phyloP scores from a whole-genome alignment of 2,888 invertebrate genomes.

The Pyrochroa serraticornis region DNA sequence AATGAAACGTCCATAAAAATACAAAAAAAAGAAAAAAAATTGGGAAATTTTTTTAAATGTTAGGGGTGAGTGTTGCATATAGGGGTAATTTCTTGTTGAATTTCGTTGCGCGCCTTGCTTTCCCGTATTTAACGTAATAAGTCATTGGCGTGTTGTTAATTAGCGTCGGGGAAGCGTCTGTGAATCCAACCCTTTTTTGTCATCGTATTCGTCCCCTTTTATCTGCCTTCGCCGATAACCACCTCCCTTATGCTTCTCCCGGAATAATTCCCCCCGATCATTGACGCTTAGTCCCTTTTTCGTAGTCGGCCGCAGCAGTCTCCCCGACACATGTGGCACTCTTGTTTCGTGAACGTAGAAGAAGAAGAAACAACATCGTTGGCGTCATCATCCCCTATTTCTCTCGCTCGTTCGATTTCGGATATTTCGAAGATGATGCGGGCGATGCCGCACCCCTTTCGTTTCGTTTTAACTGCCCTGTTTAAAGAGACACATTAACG shows the following conservation, averaged over 20 bases:
- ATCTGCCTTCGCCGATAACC: constrained; percentile 53
- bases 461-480: constrained; percentile 52
- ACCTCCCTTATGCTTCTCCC: constrained; percentile 51
- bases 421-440: constrained; percentile 43
- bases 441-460: constrained; percentile 47
- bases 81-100: too few species aligned
- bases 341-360: too few species aligned
- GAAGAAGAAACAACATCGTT: background rate
- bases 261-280: constrained; percentile 55
- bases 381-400: constrained; percentile 1
- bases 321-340: background rate
- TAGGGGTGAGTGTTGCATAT: too few species aligned
- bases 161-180: constrained; percentile 50
- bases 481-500: constrained; percentile 52
- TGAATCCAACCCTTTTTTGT: constrained; percentile 50
- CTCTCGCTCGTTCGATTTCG: constrained; percentile 9
- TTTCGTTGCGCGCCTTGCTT: constrained; percentile 2
- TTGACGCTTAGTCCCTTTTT: constrained; percentile 56
- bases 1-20: too few species aligned
- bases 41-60: too few species aligned
- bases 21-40: too few species aligned
- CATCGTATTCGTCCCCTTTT: constrained; percentile 45
- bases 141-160: constrained; percentile 46
- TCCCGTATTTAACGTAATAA: constrained; percentile 27
- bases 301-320: constrained; percentile 39